Base-by-base conservation (phyloP, 2,888 invertebrate species). In the Lissocephala sabroskyi region DNA sequence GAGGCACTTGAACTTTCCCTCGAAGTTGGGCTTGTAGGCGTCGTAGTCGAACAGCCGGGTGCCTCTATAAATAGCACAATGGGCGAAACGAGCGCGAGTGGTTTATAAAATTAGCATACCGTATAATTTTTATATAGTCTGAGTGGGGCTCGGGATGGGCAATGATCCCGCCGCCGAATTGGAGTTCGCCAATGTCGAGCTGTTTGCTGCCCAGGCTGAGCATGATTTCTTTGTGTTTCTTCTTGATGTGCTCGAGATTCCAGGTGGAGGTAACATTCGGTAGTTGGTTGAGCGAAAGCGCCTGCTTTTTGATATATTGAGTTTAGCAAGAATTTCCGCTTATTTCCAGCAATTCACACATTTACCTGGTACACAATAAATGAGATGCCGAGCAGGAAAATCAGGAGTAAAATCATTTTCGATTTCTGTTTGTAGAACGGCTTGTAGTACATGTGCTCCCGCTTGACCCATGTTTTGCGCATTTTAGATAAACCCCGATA, bases 1-100 rank as follows among this genome's bases (percentile, higher is more conserved):
- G 42, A 87, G 76, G 45, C 88, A 88, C 35, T 80, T 79, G 53
- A 87, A 87, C 37, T 83, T 84, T 0, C 85, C 85, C 3, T 79
- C 70, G 6, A 71, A 79, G 53, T 86, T 86, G 1, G 86, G 86
- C 47, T 82, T 81, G 49, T 87, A 86, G 2, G 81, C 80, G 36
- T 82, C 79, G 48, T 83, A 83, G 60, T 86, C 86, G 48, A 81
- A 79, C 1, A 84, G 78, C 11, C 83, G 79, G 18, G 82, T 85
- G 2, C 86, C 87, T 45, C 86, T 85, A 52, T 19, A 10, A 1
- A 14, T 1, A 9, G 14, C 10, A 32, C n/a, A n/a, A n/a, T n/a
- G n/a, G n/a, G n/a, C n/a, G n/a, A n/a, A 23, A 23, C 3, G 23
- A 23, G 23, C 23, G n/a, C n/a, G n/a, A n/a, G n/a, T n/a, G n/a